Base-by-base conservation (phyloP, 2,888 invertebrate species). In the Pristionchus exspectatus region DNA sequence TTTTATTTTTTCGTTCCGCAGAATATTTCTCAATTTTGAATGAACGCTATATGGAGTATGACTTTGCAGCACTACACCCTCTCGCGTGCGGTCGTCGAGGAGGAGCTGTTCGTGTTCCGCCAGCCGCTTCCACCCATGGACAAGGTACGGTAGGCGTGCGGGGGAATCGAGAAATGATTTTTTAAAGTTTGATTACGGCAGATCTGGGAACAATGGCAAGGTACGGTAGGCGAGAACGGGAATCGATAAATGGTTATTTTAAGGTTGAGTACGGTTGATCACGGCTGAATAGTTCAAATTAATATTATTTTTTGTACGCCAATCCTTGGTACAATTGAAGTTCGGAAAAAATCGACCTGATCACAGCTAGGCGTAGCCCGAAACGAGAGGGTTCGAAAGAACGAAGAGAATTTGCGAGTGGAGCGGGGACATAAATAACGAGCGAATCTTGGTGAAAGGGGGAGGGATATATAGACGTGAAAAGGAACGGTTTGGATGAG, bases 51-150 rank as follows among this genome's bases (percentile, higher is more conserved):
- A 38, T n/a, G 4, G 44, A 44, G 33, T 21, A 24, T 24, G 21
- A 44, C 21, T 44, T 95, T 95, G 84, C 94, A 96, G 95, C 98
- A 97, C 96, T 97, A 97, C 90, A 97, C 97, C 93, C 93, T 95
- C 90, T 96, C 97, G 84, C 96, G 97, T 21, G 94, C 95, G 77
- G 98, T 98, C 74, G 97, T 97, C n/a, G 97, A 98, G 87, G 99
- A 99, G 96, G 99, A 99, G 96, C 96, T 97, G 87, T 97, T 97
- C 95, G 97, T 97, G 95, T 98, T 98, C 96, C 96, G 97, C 89
- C 95, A 95, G 90, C 95, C 95, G 63, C 95, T 96, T 84, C 94
- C 94, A 87, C 94, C 94, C 87, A 95, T 96, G 74, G 95, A 95
- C 91, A 96, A 96, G 95, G 95, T 95, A 88, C 56, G 89, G 50